Evolutionary conservation across 2,113 vertebrate genomes (phyloP).

Genomic region (Entomyzon cyanotis): DNA sequence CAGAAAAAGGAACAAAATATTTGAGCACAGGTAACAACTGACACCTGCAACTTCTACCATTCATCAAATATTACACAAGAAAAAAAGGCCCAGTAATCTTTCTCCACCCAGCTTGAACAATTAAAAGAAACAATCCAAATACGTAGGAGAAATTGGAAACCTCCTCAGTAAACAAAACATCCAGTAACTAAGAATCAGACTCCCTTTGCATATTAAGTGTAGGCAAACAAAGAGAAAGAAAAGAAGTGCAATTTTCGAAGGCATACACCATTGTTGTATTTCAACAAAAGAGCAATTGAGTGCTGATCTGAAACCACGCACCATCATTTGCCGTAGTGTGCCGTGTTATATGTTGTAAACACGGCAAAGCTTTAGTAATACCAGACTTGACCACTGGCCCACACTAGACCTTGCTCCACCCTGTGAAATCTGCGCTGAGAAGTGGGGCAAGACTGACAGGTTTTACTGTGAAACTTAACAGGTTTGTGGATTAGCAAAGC

Average conservation of each 20-base stretch:
- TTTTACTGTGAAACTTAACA: conserved; percentile 51
- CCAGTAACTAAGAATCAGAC: background rate
- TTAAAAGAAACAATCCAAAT: background rate
- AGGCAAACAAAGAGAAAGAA: background rate
- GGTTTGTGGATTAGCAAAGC: conserved; percentile 28
- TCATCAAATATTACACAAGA: background rate
- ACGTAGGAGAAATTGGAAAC: background rate
- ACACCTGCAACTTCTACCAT: background rate
- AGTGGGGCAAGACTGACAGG: conserved; percentile 30
- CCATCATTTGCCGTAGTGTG: background rate
- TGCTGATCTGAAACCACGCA: background rate
- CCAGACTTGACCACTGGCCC: conserved; percentile 37
- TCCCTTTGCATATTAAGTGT: background rate
- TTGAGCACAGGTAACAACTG: background rate
- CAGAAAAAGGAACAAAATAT: background rate
- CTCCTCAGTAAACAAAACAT: background rate
- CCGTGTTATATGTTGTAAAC: background rate
- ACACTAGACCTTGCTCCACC: background rate
- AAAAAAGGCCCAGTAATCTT: background rate
- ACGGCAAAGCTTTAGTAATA: background rate
- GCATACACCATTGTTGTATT: background rate
- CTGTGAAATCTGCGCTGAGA: background rate
- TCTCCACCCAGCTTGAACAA: background rate
- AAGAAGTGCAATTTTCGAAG: background rate
- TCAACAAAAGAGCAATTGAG: background rate